phyloP scores from a whole-genome alignment of 2,113 vertebrate genomes.

The Nannobrachium achirus region DNA sequence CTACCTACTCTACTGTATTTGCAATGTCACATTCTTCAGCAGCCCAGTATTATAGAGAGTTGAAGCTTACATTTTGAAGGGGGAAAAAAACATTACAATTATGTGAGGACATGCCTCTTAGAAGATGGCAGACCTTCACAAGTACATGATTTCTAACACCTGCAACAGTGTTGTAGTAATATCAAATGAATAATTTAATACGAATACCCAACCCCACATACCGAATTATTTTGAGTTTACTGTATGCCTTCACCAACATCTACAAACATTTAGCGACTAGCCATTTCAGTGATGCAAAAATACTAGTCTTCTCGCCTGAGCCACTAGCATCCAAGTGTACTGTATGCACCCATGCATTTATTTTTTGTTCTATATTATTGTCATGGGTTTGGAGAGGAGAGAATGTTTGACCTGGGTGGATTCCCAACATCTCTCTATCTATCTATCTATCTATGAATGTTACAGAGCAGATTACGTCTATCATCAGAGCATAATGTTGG shows the following conservation, averaged over 20 bases:
- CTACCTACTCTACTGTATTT: constrained; percentile 7
- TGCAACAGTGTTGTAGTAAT: neutral
- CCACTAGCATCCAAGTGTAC: constrained; percentile 51
- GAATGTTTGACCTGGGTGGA: constrained; percentile 14
- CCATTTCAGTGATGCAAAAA: constrained; percentile 3
- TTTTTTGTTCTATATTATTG: constrained; percentile 17
- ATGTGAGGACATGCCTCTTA: neutral
- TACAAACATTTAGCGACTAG: constrained; percentile 18
- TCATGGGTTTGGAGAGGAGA: constrained; percentile 21
- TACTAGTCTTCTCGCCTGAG: constrained; percentile 30
- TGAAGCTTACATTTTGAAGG: neutral
- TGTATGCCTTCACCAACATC: too few relatives aligned
- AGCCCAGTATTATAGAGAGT: constrained; percentile 18
- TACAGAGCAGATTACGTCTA: constrained; percentile 30
- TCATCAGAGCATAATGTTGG: too few relatives aligned
- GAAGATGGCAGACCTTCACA: neutral
- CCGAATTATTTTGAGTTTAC: neutral
- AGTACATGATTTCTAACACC: neutral
- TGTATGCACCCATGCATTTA: constrained; percentile 26
- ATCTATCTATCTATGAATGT: constrained; percentile 53
- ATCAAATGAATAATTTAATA: constrained; percentile 2
- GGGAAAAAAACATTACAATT: neutral
- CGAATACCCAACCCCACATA: neutral
- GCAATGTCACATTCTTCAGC: constrained; percentile 36
- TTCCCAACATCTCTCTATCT: constrained; percentile 31